A percentile compares a stretch with the other conserved stretches of the same genome.
These are phyloP conservation scores for Danio kyathit DNA, from an alignment of 2,797 vertebrate species.

Conservation along the genomic window DNA sequence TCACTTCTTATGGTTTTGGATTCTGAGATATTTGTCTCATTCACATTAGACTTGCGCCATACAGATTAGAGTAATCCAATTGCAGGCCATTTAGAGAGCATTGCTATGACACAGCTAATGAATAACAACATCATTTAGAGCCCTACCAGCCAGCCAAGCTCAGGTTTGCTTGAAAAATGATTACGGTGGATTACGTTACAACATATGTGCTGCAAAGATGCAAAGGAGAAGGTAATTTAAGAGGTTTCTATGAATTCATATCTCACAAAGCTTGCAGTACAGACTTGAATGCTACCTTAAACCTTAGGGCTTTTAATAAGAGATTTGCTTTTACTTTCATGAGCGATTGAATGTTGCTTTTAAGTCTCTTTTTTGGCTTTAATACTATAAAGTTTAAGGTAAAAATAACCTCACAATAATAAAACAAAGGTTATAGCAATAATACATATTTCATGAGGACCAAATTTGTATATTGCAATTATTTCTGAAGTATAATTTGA, in stretches of 20 bases:
- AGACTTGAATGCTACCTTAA: not conserved
- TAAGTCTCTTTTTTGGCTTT: not conserved
- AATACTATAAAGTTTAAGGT: not conserved
- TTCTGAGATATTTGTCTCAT: constrained; percentile 44
- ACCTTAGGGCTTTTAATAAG: not conserved
- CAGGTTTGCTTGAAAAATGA: constrained; percentile 19
- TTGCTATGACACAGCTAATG: constrained; percentile 66
- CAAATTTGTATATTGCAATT: not conserved
- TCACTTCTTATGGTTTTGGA: constrained; percentile 47
- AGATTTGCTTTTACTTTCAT: not conserved
- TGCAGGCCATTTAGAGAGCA: constrained; percentile 58
- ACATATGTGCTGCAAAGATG: constrained; percentile 5
- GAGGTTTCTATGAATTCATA: constrained; percentile 14
- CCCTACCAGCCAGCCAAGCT: constrained; percentile 27
- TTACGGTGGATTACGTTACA: constrained; percentile 26
- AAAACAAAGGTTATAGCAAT: not conserved
- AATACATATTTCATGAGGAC: not conserved
- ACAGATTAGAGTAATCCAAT: constrained; percentile 66
- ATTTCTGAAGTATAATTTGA: not conserved
- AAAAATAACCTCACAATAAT: not conserved
- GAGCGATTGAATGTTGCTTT: not conserved
- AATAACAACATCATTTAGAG: constrained; percentile 56
- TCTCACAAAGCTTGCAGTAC: not conserved
- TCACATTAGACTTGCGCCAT: constrained; percentile 51
- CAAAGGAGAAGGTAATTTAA: constrained; percentile 6